Percentiles rank a stretch among this genome's conserved stretches.
Evolutionary conservation across 2,888 invertebrate genomes (phyloP).

Genomic region (Empis stercorea): DNA sequence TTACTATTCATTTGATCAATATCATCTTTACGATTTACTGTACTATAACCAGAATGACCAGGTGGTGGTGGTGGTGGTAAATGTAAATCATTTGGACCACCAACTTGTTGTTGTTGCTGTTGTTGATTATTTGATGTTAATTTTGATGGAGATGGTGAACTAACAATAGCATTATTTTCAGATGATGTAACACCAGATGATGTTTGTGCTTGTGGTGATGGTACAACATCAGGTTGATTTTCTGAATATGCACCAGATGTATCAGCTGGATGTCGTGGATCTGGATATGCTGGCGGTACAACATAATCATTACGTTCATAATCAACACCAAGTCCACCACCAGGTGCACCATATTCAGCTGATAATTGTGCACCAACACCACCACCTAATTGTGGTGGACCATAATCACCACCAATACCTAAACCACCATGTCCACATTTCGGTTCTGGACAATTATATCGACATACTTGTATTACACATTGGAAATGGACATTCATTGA

Average conservation of each 20-base stretch:
- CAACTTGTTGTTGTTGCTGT: too few species aligned
- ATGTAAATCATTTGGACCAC: constrained; percentile 52
- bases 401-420: constrained; percentile 51
- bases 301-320: constrained; percentile 52
- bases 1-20: constrained; percentile 45
- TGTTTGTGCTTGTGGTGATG: constrained; percentile 69
- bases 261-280: constrained; percentile 77
- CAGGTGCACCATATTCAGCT: constrained; percentile 52
- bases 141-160: constrained; percentile 39
- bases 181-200: constrained; percentile 54
- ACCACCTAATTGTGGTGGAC: constrained; percentile 42
- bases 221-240: constrained; percentile 65
- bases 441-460: constrained; percentile 86
- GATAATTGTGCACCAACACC: constrained; percentile 44
- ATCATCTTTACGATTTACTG: constrained; percentile 71
- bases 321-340: constrained; percentile 16
- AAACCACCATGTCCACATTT: constrained; percentile 61
- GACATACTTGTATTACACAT: constrained; percentile 88
- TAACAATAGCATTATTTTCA: constrained; percentile 40
- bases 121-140: constrained; percentile 24
- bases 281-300: constrained; percentile 68
- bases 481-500: constrained; percentile 97
- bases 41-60: constrained; percentile 70
- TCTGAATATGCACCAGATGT: constrained; percentile 73
- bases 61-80: constrained; percentile 75